Evolutionary conservation across 1,140 invertebrate species (phyloP), one percentile per base, ranked within the genome.

Genomic region (Drosophila melanica): DNA sequence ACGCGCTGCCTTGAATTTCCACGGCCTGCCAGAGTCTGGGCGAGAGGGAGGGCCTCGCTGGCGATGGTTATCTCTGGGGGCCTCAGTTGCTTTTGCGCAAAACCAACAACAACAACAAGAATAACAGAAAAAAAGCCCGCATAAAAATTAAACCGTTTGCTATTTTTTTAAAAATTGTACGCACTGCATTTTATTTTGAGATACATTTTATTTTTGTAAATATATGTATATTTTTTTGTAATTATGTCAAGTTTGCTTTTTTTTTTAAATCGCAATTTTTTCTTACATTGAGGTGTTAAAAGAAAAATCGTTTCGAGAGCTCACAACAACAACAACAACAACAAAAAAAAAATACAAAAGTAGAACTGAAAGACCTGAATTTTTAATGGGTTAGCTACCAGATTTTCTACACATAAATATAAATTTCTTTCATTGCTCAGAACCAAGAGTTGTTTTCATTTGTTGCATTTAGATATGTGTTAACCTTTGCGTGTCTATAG

Each of bases 211-310:
- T 59, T 60, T 73, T 39, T 59, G 64, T 64, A 76, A 51, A 67
- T 63, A 66, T 72, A 48, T 3, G 2, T 35, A 23, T 3, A 14
- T 67, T 84, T 68, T 81, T 87, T 86, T 78, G 62, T 78, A 87
- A 86, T 82, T 87, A 65, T 86, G 81, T 86, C 81, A 86, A 86
- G 81, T 87, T 86, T 86, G 82, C 78, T 86, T 72, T 81, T 86
- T 81, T 75, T 71, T 65, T 41, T 54, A 35, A 50, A 45, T 10
- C 39, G 30, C 48, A 12, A 63, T 62, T 63, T 53, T 53, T 58
- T 66, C 42, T 69, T 58, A 60, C 58, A 59, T 69, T 71, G 54
- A 69, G 48, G 59, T 75, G 64, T 57, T 50, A 67, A 79, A 69
- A 47, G 63, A 65, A 86, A 81, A 81, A n/a, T 70, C 33, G 9